Conservation (phyloP, 1,140 invertebrate genomes). For the Drosophila suzukii region DNA sequence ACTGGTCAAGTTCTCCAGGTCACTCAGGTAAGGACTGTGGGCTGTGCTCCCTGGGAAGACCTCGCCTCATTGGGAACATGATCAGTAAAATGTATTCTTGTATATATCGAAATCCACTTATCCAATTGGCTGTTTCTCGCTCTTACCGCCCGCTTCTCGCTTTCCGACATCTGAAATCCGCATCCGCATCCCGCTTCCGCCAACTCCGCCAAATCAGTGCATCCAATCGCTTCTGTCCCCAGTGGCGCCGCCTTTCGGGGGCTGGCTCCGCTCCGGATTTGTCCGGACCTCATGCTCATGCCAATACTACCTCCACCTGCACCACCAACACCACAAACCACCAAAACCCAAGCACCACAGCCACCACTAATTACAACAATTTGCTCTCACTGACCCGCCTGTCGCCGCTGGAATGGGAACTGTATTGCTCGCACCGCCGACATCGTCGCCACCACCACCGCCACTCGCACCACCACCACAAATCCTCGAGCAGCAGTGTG, state of each 20-base stretch:
- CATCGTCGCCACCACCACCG: slow-evolving; percentile 68
- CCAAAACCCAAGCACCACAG: slow-evolving; percentile 14
- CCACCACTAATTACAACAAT: slow-evolving; percentile 67
- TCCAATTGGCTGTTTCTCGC: slow-evolving; percentile 41
- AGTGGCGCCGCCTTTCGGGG: slow-evolving; percentile 76
- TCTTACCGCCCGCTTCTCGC: slow-evolving; percentile 34
- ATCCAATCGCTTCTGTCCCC: slow-evolving; percentile 78
- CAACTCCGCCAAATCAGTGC: slow-evolving; percentile 36
- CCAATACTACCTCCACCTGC: slow-evolving; percentile 23
- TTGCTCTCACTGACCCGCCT: slow-evolving; percentile 71
- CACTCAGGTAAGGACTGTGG: slow-evolving; percentile 84
- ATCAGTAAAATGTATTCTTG: background rate
- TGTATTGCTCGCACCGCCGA: slow-evolving; percentile 62
- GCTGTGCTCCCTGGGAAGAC: background rate
- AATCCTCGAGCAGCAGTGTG: slow-evolving; percentile 64
- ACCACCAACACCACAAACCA: slow-evolving; percentile 13
- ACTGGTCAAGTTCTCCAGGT: slow-evolving; percentile 89
- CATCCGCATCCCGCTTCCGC: slow-evolving; percentile 31
- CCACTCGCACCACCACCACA: slow-evolving; percentile 48
- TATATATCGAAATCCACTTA: slow-evolving; percentile 23
- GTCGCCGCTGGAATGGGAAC: slow-evolving; percentile 48
- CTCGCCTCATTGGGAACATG: slow-evolving; percentile 21
- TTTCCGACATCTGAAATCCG: slow-evolving; percentile 19
- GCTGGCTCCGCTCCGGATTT: slow-evolving; percentile 84
- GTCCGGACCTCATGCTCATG: slow-evolving; percentile 63